Base-by-base conservation (phyloP, 2,888 invertebrate species). In the Nomada fucata region DNA sequence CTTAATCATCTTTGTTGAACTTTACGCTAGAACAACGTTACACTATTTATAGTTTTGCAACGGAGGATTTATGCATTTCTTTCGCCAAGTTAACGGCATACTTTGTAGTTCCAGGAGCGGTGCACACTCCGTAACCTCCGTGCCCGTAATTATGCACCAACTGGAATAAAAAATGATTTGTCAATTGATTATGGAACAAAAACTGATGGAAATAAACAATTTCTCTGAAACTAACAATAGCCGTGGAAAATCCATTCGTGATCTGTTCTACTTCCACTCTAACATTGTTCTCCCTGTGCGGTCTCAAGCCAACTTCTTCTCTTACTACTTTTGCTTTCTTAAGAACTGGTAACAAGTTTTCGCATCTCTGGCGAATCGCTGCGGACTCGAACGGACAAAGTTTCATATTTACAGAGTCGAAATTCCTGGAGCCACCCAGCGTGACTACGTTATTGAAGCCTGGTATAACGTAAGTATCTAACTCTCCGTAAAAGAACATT, bases 101-200 rank as follows among this genome's bases (percentile, higher is more conserved):
- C 78, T 96, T 94, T 0, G 97, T 96, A 0, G 98, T 98, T 11
- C 98, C 98, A 44, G 98, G 98, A 7, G 98, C 97, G 53, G 97
- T 96, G 79, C 97, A 97, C 0, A 99, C 97, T 0, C 99, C 99
- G 92, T 98, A 98, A 0, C 98, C 98, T 0, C 98, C 98, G 92
- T 99, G 99, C 0, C 99, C 99, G 92, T 99, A 99, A 93, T 98
- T 98, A 92, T 99, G 99, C 9, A 99, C 96, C 50, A 98, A 64
- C 93, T 93, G 61, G 9, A 76, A 82, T 15, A 70, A 2, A 64
- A 18, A 68, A 60, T 53, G 36, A 15, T 42, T 63, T n/a, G n/a
- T 74, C 57, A 71, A 52, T 4, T 4, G 11, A 26, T 13, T 53
- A 60, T 11, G 15, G 55, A 18, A 29, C 15, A 29, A 53, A 53